Evolutionary conservation across 1,140 invertebrate species (phyloP).

Genomic region (Drosophila virilis): DNA sequence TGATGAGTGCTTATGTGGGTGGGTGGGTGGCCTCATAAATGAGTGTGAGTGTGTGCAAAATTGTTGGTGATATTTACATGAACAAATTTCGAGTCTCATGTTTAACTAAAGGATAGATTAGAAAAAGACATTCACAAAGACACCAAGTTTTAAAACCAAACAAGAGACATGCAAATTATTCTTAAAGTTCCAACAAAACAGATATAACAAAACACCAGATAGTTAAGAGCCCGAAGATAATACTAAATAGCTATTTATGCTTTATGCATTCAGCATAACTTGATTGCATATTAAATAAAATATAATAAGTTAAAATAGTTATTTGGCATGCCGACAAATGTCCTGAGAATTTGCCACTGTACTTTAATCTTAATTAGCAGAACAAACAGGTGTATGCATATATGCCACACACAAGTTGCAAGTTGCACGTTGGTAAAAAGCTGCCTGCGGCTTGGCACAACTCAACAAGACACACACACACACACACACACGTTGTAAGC

Average conservation of each 20-base stretch:
- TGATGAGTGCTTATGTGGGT: slow-evolving; percentile 41
- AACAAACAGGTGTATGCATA: background rate
- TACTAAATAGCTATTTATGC: slow-evolving; percentile 38
- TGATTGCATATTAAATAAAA: slow-evolving; percentile 42
- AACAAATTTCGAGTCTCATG: slow-evolving; percentile 35
- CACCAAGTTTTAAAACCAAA: slow-evolving; percentile 14
- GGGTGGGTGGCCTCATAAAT: slow-evolving; percentile 10
- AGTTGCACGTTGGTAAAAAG: slow-evolving; percentile 33
- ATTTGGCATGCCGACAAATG: slow-evolving; percentile 18
- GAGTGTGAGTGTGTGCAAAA: slow-evolving; percentile 60
- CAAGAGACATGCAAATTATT: slow-evolving; percentile 47
- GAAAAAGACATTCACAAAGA: slow-evolving; percentile 24
- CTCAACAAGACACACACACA: background rate
- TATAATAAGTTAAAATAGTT: slow-evolving; percentile 20
- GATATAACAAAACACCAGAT: slow-evolving; percentile 24
- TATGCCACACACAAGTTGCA: background rate
- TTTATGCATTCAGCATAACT: slow-evolving; percentile 49
- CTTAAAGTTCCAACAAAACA: slow-evolving; percentile 8
- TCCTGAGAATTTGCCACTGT: slow-evolving; percentile 8
- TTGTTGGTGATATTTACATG: slow-evolving; percentile 83
- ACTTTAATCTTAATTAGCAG: slow-evolving; percentile 10
- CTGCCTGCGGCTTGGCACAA: slow-evolving; percentile 40
- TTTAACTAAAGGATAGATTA: slow-evolving; percentile 14
- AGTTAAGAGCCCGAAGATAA: slow-evolving; percentile 9
- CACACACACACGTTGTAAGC: slow-evolving; percentile 10